phyloP scores from a whole-genome alignment of 2,888 invertebrate species.

The Perizoma affinitatum region DNA sequence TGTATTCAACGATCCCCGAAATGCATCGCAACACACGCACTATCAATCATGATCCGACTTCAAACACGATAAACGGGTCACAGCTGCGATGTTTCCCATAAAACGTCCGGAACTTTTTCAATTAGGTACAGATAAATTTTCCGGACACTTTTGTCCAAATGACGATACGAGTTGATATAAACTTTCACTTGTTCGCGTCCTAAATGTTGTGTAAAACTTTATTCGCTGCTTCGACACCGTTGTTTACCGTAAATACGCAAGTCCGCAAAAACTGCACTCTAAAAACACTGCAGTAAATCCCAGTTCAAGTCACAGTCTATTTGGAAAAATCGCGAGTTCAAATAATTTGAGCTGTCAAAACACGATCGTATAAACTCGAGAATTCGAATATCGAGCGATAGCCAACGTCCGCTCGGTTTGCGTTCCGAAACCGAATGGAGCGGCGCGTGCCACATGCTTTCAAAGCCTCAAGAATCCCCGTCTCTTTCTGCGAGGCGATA shows the following conservation, averaged over 20 bases:
- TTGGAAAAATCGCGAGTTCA: constrained; percentile 33
- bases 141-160: constrained; percentile 52
- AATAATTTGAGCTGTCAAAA: constrained; percentile 61
- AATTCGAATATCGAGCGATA: constrained; percentile 48
- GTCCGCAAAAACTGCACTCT: constrained; percentile 46
- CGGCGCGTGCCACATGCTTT: constrained; percentile 79
- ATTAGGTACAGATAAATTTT: constrained; percentile 57
- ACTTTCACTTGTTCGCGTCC: constrained; percentile 76
- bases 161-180: constrained; percentile 57
- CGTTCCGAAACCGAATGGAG: constrained; percentile 78
- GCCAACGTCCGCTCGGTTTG: constrained; percentile 61
- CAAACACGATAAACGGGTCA: constrained; percentile 70
- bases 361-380: constrained; percentile 67
- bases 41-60: constrained; percentile 75
- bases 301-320: constrained; percentile 34
- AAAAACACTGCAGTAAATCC: constrained; percentile 44
- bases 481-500: constrained; percentile 67
- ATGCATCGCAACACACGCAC: constrained; percentile 67
- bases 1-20: constrained; percentile 60
- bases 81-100: constrained; percentile 72
- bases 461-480: constrained; percentile 56
- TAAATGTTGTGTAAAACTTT: constrained; percentile 63
- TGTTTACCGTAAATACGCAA: constrained; percentile 43
- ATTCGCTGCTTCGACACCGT: constrained; percentile 58
- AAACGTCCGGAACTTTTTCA: constrained; percentile 69